phyloP scores from a whole-genome alignment of 2,888 invertebrate genomes.

The Drosophila flavopinicola region DNA sequence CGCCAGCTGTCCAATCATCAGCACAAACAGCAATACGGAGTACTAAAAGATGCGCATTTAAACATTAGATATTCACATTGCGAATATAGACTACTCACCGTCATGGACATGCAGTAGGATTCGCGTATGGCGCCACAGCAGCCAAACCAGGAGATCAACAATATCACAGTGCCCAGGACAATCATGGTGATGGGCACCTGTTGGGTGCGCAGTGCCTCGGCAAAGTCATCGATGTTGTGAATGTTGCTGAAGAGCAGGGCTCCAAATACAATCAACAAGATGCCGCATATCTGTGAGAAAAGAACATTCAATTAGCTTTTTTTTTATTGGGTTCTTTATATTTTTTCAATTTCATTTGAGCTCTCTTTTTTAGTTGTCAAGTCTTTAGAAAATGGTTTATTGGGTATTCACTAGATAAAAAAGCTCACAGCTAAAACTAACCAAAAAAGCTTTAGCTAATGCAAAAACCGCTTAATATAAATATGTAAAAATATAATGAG shows the following conservation, averaged over 20 bases:
- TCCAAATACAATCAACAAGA: conserved; percentile 89
- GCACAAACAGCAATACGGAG: conserved; percentile 88
- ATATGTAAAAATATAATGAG: background rate
- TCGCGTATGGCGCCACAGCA: conserved; percentile 95
- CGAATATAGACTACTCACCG: conserved; percentile 86
- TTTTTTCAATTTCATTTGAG: no score
- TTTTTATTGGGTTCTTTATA: no score
- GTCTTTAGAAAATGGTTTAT: conserved; percentile 10
- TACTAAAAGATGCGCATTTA: conserved; percentile 85
- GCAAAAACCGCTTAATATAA: background rate
- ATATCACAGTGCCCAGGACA: conserved; percentile 89
- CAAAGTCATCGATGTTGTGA: conserved; percentile 85
- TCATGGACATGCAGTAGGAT: conserved; percentile 94
- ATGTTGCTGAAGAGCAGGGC: conserved; percentile 88
- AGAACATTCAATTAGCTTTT: background rate
- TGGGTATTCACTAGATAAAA: conserved; percentile 19
- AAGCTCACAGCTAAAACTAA: background rate
- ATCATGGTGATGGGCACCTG: conserved; percentile 89
- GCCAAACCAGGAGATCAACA: conserved; percentile 94
- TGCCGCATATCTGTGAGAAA: conserved; percentile 87
- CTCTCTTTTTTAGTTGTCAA: conserved; percentile 3
- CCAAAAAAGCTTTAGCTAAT: conserved; percentile 31
- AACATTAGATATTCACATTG: conserved; percentile 4
- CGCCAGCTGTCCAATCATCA: conserved; percentile 91
- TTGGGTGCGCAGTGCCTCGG: conserved; percentile 85